Percentiles rank a stretch among this genome's conserved stretches.
Evolutionary conservation across 1,140 invertebrate species (phyloP).

Genomic region (Drosophila malerkotliana): DNA sequence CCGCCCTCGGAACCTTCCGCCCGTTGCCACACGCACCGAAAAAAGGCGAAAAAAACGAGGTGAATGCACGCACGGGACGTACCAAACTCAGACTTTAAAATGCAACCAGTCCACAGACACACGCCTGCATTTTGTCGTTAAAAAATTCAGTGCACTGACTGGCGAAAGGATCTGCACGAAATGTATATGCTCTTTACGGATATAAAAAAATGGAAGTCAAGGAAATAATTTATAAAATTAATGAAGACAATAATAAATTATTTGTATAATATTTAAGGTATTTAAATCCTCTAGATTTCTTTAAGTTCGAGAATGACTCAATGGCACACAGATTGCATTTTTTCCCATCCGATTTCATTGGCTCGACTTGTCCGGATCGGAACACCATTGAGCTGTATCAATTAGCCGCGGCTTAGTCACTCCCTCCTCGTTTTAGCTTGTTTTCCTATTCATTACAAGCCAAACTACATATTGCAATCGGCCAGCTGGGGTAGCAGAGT

Average conservation of each 20-base stretch:
- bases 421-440: not conserved
- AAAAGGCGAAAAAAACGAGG: slow-evolving; percentile 71
- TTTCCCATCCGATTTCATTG: not conserved
- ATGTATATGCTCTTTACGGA: slow-evolving; percentile 20
- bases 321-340: no score
- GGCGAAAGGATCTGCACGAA: slow-evolving; percentile 6
- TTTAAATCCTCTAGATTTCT: not conserved
- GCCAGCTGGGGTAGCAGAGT: slow-evolving; percentile 31
- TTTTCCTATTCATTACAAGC: slow-evolving; percentile 39
- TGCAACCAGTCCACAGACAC: slow-evolving; percentile 69
- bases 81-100: slow-evolving; percentile 81
- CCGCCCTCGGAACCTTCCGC: slow-evolving; percentile 25
- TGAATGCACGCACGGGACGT: slow-evolving; percentile 78
- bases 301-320: no score
- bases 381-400: slow-evolving; percentile 15
- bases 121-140: slow-evolving; percentile 54
- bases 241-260: not conserved
- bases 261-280: no score
- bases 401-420: slow-evolving; percentile 19
- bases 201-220: not conserved
- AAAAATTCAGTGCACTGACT: slow-evolving; percentile 20
- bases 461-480: slow-evolving; percentile 35
- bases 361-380: not conserved
- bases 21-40: slow-evolving; percentile 68
- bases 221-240: not conserved